These are phyloP conservation scores for Leptarthrus brevirostris DNA, from an alignment of 2,888 invertebrate genomes.

Conservation along the genomic window DNA sequence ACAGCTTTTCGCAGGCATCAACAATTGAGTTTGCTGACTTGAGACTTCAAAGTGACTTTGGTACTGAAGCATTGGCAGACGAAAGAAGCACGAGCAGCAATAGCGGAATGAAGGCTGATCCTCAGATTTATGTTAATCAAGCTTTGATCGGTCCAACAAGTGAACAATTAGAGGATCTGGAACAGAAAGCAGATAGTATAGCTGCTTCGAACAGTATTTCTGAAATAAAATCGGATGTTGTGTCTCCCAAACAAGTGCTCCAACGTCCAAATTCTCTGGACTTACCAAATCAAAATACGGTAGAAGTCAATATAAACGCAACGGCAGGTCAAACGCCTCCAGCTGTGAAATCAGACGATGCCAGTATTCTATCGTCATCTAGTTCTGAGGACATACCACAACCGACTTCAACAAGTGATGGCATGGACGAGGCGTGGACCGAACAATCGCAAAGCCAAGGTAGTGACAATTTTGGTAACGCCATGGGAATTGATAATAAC, in stretches of 20 bases:
- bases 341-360: constrained; percentile 49
- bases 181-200: not conserved
- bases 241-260: constrained; percentile 55
- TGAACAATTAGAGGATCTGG: not conserved
- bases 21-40: constrained; percentile 66
- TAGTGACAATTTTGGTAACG: constrained; percentile 24
- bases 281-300: constrained; percentile 57
- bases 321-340: constrained; percentile 64
- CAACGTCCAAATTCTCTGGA: constrained; percentile 65
- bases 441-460: constrained; percentile 58
- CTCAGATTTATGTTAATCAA: not conserved
- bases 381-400: constrained; percentile 58
- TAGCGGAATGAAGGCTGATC: constrained; percentile 30
- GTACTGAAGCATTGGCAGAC: constrained; percentile 49
- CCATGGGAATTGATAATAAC: constrained; percentile 51
- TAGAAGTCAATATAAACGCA: constrained; percentile 19
- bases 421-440: not conserved
- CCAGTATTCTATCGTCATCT: constrained; percentile 56
- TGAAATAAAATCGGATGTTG: not conserved
- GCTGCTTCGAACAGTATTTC: no score
- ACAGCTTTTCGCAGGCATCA: constrained; percentile 67
- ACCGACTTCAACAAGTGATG: constrained; percentile 54
- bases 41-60: constrained; percentile 55
- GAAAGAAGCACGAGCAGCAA: constrained; percentile 44
- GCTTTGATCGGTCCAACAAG: not conserved